Evolutionary conservation across 2,888 invertebrate species (phyloP), one percentile per base, ranked within the genome.

Genomic region (Podotricha telesiphe): DNA sequence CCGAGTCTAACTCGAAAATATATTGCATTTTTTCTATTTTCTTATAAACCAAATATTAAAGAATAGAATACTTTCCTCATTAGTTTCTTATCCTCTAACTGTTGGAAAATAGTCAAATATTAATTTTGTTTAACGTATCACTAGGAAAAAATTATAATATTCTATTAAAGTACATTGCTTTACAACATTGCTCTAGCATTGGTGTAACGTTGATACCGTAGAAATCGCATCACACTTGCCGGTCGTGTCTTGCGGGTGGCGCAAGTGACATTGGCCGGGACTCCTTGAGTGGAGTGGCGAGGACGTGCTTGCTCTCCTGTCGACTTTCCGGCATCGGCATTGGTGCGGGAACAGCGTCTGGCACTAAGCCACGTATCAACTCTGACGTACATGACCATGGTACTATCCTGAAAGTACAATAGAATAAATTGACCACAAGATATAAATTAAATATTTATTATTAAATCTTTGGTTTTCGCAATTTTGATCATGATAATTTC

Each of bases 351-450:
- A 94, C 93, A 2, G 95, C 96, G 80, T 96, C 96, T 0, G 94
- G 95, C 17, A 96, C 95, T 28, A 96, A 79, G 11, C 94, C 93
- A 63, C 95, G 94, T 73, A 96, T 88, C 74, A 96, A 87, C 79
- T 95, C 95, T 2, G 94, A 94, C 68, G 94, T 87, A 73, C 95
- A 95, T 17, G 93, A 88, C 96, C 96, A 96, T 17, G 97, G 97
- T 73, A 96, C 94, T 63, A 95, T 75, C 94, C 96, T 96, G 88
- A n/a, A 93, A 62, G 8, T 11, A 3, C 13, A 42, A 42, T 42
- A 13, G 13, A 42, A 37, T n/a, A 37, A 37, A 8, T 8, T 37
- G 37, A 37, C 37, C n/a, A n/a, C n/a, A n/a, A n/a, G n/a, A n/a
- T n/a, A n/a, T n/a, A n/a, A n/a, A n/a, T n/a, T n/a, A n/a, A n/a